These are phyloP conservation scores for Cephus runcator DNA, from an alignment of 2,888 invertebrate genomes.

Conservation along the genomic window DNA sequence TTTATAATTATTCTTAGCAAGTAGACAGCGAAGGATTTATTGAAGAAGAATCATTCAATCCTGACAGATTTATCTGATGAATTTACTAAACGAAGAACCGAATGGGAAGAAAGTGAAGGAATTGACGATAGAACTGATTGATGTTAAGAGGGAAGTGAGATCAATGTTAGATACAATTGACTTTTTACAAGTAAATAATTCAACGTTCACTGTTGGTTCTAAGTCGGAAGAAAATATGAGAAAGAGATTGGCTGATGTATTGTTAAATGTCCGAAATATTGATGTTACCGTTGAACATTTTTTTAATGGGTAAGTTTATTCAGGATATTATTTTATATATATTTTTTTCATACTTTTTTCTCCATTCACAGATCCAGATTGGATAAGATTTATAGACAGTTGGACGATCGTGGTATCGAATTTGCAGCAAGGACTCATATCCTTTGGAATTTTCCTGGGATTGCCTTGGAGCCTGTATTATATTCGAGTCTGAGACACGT, in stretches of 20 bases:
- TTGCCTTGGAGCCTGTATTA: constrained; percentile 44
- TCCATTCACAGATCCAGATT: constrained; percentile 39
- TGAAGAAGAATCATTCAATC: background rate
- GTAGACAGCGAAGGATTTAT: background rate
- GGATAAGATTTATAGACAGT: constrained; percentile 27
- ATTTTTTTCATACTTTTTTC: background rate
- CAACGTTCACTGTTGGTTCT: background rate
- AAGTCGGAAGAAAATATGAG: constrained; percentile 24
- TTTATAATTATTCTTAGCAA: background rate
- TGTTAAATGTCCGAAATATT: constrained; percentile 41
- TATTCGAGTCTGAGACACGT: constrained; percentile 34
- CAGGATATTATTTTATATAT: background rate
- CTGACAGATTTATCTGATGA: constrained; percentile 42
- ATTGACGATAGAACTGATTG: background rate
- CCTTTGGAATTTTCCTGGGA: constrained; percentile 53
- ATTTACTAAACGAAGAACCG: constrained; percentile 26
- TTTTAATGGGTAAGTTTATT: constrained; percentile 45
- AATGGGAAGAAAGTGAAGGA: background rate
- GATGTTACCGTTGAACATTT: constrained; percentile 41
- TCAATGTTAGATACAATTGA: background rate
- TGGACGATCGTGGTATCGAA: constrained; percentile 40
- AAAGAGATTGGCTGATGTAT: constrained; percentile 28
- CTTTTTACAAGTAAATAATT: background rate
- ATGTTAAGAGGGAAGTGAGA: background rate
- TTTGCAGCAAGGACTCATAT: constrained; percentile 50